Percentiles rank a stretch among this genome's conserved stretches.
These are phyloP conservation scores for Protonemura montana DNA, from an alignment of 2,888 invertebrate species.

Conservation along the genomic window DNA sequence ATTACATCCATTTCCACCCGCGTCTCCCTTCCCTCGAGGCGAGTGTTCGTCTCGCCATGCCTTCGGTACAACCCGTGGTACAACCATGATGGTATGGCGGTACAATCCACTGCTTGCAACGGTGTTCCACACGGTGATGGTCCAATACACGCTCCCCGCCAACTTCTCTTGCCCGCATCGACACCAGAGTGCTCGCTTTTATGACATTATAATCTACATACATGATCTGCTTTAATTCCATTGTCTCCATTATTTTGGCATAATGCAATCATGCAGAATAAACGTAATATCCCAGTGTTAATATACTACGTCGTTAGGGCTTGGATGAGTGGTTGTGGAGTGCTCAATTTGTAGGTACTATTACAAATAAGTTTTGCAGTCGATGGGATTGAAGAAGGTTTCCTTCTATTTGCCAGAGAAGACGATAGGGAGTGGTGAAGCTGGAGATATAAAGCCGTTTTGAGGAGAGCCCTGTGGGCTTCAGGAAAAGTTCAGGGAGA, in stretches of 20 bases:
- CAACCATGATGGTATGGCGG: not conserved
- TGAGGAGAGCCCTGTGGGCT: not conserved
- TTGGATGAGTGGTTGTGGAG: not conserved
- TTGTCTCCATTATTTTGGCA: not conserved
- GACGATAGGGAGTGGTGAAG: not conserved
- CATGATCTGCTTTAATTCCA: slow-evolving; percentile 12
- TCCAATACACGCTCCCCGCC: not conserved
- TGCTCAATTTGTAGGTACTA: not conserved
- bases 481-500: not conserved
- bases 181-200: not conserved
- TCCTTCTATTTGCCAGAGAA: not conserved
- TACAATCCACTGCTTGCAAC: no score
- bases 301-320: not conserved
- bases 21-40: slow-evolving; percentile 14
- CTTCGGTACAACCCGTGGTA: not conserved
- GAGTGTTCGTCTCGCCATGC: not conserved
- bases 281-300: not conserved
- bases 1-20: slow-evolving; percentile 54
- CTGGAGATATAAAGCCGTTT: not conserved
- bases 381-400: not conserved
- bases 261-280: not conserved
- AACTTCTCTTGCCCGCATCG: not conserved
- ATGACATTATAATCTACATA: slow-evolving; percentile 7
- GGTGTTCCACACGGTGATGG: not conserved
- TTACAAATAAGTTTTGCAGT: not conserved